phyloP scores from a whole-genome alignment of 1,140 invertebrate genomes.

The Mya arenaria region DNA sequence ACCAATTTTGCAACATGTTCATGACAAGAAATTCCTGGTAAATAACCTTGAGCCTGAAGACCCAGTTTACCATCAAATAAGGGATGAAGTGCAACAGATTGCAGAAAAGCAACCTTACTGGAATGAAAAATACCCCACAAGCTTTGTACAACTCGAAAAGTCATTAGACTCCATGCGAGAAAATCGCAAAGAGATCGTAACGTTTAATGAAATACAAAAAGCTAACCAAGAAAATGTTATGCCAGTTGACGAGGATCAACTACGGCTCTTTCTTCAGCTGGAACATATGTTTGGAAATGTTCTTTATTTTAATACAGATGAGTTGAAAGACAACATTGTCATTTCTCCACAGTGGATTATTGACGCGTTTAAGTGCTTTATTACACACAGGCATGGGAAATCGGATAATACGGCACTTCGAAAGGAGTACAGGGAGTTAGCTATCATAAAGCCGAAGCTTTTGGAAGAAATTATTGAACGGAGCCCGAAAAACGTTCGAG shows the following conservation, averaged over 20 bases:
- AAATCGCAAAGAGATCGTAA: slow-evolving; percentile 27
- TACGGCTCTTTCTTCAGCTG: slow-evolving; percentile 1
- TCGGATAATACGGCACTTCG: neutral
- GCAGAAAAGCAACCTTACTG: slow-evolving; percentile 19
- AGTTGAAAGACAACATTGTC: slow-evolving; percentile 3
- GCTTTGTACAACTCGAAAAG: slow-evolving; percentile 14
- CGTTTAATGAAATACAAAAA: neutral
- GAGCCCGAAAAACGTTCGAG: neutral
- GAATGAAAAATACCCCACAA: neutral
- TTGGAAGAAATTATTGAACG: slow-evolving; percentile 31
- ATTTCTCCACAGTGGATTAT: slow-evolving; percentile 46
- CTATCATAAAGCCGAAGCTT: slow-evolving; percentile 6
- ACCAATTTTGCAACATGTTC: neutral
- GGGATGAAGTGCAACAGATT: neutral
- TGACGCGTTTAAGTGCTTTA: slow-evolving; percentile 39
- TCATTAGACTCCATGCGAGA: neutral
- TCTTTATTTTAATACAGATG: slow-evolving; percentile 22
- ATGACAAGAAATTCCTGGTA: slow-evolving; percentile 28
- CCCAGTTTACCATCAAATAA: neutral
- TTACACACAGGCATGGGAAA: slow-evolving; percentile 3
- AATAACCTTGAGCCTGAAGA: slow-evolving; percentile 1
- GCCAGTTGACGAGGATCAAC: slow-evolving; percentile 4
- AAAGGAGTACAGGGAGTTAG: slow-evolving; percentile 8
- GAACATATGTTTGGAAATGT: slow-evolving; percentile 26
- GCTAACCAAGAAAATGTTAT: neutral